Evolutionary conservation across 2,888 invertebrate genomes (phyloP).

Genomic region (Nipponacmea schrenckii): DNA sequence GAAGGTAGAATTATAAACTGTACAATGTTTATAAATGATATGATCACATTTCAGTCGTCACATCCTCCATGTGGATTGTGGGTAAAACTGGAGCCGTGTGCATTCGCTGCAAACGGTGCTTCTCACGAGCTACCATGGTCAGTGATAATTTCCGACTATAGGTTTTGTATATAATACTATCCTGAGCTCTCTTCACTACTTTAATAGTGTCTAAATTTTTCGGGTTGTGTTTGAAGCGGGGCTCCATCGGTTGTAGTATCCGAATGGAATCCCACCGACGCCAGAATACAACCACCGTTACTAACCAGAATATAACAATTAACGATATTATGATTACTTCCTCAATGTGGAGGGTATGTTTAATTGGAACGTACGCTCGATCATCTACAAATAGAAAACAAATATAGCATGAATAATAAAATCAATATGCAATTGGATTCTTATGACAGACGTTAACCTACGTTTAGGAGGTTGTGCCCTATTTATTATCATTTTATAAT

Average conservation of each 20-base stretch:
- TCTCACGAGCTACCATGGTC: conserved; percentile 59
- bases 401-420: not conserved
- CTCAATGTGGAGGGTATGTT: conserved; percentile 44
- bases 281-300: conserved; percentile 61
- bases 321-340: conserved; percentile 53
- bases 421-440: too few species aligned
- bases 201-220: conserved; percentile 63
- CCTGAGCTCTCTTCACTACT: conserved; percentile 63
- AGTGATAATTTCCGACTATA: conserved; percentile 60
- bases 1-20: too few species aligned
- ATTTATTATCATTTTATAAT: too few species aligned
- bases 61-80: conserved; percentile 50
- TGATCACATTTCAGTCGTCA: conserved; percentile 44
- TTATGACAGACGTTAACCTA: too few species aligned
- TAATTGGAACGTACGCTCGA: conserved; percentile 24
- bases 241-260: conserved; percentile 61
- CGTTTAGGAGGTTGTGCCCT: too few species aligned
- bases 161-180: conserved; percentile 66
- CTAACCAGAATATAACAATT: conserved; percentile 57
- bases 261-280: conserved; percentile 64
- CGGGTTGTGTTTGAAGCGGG: conserved; percentile 59
- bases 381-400: conserved; percentile 26
- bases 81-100: conserved; percentile 52
- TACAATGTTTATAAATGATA: too few species aligned
- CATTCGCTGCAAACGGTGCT: conserved; percentile 54